A percentile compares a stretch with the other conserved stretches of the same genome.
Conservation (phyloP, 2,888 invertebrate genomes). For the Nomada hirtipes region DNA sequence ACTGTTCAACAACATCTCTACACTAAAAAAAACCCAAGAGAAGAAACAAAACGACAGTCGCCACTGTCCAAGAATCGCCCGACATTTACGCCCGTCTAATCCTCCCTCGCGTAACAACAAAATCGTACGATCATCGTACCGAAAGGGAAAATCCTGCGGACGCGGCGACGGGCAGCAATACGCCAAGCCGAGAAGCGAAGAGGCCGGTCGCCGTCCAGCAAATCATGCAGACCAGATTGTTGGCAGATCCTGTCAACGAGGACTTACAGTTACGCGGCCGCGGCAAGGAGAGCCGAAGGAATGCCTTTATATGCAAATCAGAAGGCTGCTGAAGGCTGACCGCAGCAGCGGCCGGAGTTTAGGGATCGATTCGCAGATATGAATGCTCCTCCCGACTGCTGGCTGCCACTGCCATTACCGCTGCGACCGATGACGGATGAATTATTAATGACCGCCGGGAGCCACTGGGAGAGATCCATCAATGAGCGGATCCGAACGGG, state of each 20-base stretch:
- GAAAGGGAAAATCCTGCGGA: background rate
- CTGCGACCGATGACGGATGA: slow-evolving; percentile 80
- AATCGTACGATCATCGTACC: no score
- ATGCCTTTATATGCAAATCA: slow-evolving; percentile 84
- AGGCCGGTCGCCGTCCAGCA: slow-evolving; percentile 69
- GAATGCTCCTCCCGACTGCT: slow-evolving; percentile 69
- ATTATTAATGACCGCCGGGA: slow-evolving; percentile 80
- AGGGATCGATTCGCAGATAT: slow-evolving; percentile 81
- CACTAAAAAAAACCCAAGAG: no score
- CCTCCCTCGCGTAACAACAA: no score
- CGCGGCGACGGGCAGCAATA: slow-evolving; percentile 20
- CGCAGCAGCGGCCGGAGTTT: slow-evolving; percentile 65
- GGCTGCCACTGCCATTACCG: slow-evolving; percentile 64
- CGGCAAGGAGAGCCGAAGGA: slow-evolving; percentile 80
- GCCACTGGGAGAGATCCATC: slow-evolving; percentile 55
- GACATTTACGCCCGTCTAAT: no score
- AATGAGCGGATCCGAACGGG: slow-evolving; percentile 51
- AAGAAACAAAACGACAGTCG: no score
- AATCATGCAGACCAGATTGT: slow-evolving; percentile 83
- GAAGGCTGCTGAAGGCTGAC: slow-evolving; percentile 72
- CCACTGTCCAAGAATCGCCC: no score
- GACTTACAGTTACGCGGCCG: slow-evolving; percentile 83
- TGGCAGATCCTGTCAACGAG: slow-evolving; percentile 83
- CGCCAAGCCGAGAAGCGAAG: slow-evolving; percentile 23
- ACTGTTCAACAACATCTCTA: no score